A percentile compares a stretch with the other conserved stretches of the same genome.
Conservation (phyloP, 2,797 vertebrate genomes). For the Cynopterus sphinx region DNA sequence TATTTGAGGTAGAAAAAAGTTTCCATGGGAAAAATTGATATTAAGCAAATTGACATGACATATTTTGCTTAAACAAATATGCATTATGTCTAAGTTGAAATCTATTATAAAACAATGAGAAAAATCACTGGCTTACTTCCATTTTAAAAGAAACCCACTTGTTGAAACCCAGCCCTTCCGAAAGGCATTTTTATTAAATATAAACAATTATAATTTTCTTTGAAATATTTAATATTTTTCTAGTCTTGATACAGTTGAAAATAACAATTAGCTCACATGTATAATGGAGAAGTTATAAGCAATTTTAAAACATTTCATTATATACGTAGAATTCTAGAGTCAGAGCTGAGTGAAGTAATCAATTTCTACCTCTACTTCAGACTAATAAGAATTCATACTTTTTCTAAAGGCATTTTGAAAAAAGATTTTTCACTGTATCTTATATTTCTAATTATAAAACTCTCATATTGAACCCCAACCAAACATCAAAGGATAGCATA, state of each 20-base stretch:
- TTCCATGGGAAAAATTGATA: not conserved
- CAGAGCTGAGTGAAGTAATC: constrained; percentile 6
- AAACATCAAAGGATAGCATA: not conserved
- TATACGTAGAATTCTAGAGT: constrained; percentile 9
- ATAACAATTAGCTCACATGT: not conserved
- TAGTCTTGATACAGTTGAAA: not conserved
- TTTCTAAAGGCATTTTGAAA: constrained; percentile 40
- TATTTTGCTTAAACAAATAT: constrained; percentile 32
- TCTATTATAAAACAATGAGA: constrained; percentile 29
- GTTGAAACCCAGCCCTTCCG: not conserved
- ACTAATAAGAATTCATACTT: constrained; percentile 34
- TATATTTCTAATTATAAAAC: not conserved
- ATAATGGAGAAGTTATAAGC: not conserved
- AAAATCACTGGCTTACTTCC: constrained; percentile 25
- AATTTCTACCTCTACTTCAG: constrained; percentile 18
- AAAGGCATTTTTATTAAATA: constrained; percentile 32
- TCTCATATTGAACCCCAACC: not conserved
- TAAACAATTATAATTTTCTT: constrained; percentile 31
- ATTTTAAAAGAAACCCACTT: not conserved
- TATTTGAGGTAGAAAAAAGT: not conserved
- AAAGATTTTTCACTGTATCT: constrained; percentile 14
- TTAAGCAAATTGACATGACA: not conserved
- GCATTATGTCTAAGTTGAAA: not conserved
- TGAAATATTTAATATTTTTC: constrained; percentile 41
- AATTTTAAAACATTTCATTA: constrained; percentile 36